Conservation (phyloP, 2,113 vertebrate species). For the Semnornis frantzii region DNA sequence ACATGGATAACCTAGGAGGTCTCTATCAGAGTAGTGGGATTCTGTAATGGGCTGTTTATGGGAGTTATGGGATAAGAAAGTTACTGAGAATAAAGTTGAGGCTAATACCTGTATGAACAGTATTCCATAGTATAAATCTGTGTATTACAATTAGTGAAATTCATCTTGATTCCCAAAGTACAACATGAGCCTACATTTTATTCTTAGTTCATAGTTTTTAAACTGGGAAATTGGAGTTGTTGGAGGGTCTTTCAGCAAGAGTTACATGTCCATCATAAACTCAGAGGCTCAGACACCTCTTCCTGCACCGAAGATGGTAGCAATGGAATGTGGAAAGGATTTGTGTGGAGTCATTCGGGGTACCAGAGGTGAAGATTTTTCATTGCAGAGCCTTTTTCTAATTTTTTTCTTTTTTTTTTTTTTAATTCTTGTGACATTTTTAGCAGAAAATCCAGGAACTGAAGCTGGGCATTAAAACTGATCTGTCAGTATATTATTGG, state of each 20-base stretch:
- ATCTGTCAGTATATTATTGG: not conserved
- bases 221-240: not conserved
- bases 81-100: not conserved
- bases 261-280: rapidly evolving
- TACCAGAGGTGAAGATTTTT: not conserved
- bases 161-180: no score
- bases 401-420: not conserved
- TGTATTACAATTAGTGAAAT: no score
- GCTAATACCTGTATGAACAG: not conserved
- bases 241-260: not conserved
- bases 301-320: not conserved
- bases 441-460: not conserved
- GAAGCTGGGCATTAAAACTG: not conserved
- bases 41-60: not conserved
- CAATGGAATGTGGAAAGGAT: not conserved
- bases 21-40: not conserved
- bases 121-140: not conserved
- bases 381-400: not conserved
- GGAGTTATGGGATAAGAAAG: rapidly evolving
- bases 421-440: not conserved
- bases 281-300: not conserved
- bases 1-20: not conserved
- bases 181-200: not conserved
- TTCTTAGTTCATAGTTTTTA: not conserved
- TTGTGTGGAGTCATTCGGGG: not conserved